These are phyloP conservation scores for Melanostoma mellinum DNA, from an alignment of 2,888 invertebrate species.

Conservation along the genomic window DNA sequence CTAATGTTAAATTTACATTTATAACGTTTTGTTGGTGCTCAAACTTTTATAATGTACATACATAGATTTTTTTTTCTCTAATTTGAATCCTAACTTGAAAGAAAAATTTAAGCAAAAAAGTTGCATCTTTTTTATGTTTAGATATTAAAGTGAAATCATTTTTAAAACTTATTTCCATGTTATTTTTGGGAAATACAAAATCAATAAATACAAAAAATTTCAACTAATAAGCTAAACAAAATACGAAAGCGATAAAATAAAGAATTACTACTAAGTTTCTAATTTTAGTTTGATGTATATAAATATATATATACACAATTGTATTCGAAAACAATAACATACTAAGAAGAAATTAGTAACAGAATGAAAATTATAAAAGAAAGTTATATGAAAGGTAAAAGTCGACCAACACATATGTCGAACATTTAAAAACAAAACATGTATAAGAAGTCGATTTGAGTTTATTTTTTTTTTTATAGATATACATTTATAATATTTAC, in stretches of 20 bases:
- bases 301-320: conserved; percentile 56
- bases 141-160: conserved; percentile 28
- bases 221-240: neutral
- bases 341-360: conserved; percentile 62
- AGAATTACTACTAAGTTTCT: conserved; percentile 44
- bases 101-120: conserved; percentile 32
- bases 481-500: conserved; percentile 11
- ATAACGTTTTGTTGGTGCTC: conserved; percentile 68
- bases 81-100: conserved; percentile 18
- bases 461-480: conserved; percentile 34
- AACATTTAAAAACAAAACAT: neutral
- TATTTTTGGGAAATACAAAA: conserved; percentile 50
- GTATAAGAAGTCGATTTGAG: conserved; percentile 24
- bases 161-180: conserved; percentile 17
- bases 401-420: conserved; percentile 18
- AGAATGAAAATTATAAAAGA: conserved; percentile 36
- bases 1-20: conserved; percentile 52
- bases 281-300: conserved; percentile 51
- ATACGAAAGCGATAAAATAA: conserved; percentile 8
- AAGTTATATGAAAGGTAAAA: conserved; percentile 48
- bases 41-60: conserved; percentile 49
- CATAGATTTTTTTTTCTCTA: conserved; percentile 42
- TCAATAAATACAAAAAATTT: conserved; percentile 37
- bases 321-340: conserved; percentile 15
- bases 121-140: conserved; percentile 15